These are phyloP conservation scores for Fratercula arctica DNA, from an alignment of 2,797 vertebrate species.

Conservation along the genomic window DNA sequence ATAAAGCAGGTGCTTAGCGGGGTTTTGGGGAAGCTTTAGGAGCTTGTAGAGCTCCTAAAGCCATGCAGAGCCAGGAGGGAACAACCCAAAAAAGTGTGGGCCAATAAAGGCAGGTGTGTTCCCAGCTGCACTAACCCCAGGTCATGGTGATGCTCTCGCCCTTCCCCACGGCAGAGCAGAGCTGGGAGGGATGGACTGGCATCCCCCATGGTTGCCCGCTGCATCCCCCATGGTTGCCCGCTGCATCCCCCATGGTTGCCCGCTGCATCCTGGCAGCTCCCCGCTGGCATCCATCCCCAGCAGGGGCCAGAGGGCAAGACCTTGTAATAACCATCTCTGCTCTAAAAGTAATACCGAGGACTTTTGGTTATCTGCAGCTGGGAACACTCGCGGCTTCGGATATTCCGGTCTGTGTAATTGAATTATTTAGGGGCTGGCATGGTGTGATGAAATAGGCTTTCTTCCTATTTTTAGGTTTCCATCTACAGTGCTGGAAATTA, in stretches of 20 bases:
- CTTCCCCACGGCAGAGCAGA: not conserved
- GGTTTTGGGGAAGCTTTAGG: not conserved
- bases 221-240: not conserved
- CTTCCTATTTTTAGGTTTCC: conserved; percentile 72
- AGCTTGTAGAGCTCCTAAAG: no score
- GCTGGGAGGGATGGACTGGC: not conserved
- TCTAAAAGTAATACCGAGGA: not conserved
- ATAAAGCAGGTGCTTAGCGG: not conserved
- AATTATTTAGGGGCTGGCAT: conserved; percentile 77
- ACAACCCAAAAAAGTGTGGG: no score
- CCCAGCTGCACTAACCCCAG: no score
- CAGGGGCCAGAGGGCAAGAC: conserved; percentile 1
- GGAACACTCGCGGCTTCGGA: conserved; percentile 55
- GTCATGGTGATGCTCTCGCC: accelerated
- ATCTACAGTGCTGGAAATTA: conserved; percentile 74
- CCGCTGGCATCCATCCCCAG: not conserved
- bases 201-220: not conserved
- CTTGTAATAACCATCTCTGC: not conserved
- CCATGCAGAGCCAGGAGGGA: no score
- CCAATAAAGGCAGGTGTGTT: no score
- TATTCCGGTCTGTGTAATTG: conserved; percentile 69
- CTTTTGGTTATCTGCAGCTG: conserved; percentile 68
- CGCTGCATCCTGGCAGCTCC: not conserved
- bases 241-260: not conserved
- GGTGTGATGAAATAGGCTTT: conserved; percentile 70